Percentiles rank a stretch among this genome's conserved stretches.
These are phyloP conservation scores for Eilema sororculum DNA, from an alignment of 2,888 invertebrate species.

Conservation along the genomic window DNA sequence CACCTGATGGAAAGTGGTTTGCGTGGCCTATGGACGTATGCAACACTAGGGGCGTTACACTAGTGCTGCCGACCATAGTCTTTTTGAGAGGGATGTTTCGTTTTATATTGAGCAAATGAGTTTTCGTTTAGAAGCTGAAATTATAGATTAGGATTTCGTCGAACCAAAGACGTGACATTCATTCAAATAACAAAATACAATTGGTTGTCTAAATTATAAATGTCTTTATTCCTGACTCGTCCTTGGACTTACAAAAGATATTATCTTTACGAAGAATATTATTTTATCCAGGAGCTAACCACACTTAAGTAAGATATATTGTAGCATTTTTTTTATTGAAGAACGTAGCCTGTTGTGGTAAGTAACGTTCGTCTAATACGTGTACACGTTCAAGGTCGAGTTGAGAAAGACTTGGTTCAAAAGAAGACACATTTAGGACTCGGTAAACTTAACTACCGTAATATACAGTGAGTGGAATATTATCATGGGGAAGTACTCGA, in stretches of 20 bases:
- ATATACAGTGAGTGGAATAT: too few species aligned
- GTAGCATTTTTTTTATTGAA: conserved; percentile 9
- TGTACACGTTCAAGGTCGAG: conserved; percentile 12
- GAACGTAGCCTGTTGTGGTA: conserved; percentile 19
- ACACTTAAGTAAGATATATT: conserved; percentile 3
- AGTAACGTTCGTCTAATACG: conserved; percentile 22
- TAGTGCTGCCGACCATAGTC: too few species aligned
- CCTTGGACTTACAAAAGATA: background rate
- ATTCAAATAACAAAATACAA: background rate
- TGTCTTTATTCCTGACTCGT: background rate
- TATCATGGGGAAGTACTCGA: too few species aligned
- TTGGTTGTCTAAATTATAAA: background rate
- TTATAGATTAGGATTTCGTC: background rate
- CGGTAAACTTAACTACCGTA: background rate
- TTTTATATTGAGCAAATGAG: too few species aligned
- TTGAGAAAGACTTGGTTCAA: conserved; percentile 5
- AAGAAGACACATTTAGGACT: conserved; percentile 17
- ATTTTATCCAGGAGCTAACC: background rate
- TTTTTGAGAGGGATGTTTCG: too few species aligned
- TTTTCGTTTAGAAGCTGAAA: background rate
- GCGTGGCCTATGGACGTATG: too few species aligned
- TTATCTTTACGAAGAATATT: background rate
- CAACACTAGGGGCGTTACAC: too few species aligned
- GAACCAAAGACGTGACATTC: background rate
- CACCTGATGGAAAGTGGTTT: too few species aligned